Evolutionary conservation across 2,797 vertebrate genomes (phyloP).

Genomic region (Carduelis carduelis): DNA sequence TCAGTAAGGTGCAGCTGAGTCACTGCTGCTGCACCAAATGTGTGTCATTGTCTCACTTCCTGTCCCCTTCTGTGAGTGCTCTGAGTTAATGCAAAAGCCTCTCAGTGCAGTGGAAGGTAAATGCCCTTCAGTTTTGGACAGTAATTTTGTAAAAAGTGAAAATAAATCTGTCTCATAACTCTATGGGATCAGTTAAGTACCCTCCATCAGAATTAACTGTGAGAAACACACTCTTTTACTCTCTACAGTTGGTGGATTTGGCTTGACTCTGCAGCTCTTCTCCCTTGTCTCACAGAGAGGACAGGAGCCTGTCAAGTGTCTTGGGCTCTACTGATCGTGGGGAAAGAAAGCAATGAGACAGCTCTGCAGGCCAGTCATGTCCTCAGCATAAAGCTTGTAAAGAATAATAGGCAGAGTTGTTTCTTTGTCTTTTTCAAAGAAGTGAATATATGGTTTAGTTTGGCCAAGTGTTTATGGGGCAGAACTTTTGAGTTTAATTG

Average conservation of each 20-base stretch:
- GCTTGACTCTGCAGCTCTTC: not conserved
- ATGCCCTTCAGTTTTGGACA: not conserved
- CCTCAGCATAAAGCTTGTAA: not conserved
- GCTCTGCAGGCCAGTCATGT: not conserved
- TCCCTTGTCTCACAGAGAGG: not conserved
- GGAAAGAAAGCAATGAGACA: not conserved
- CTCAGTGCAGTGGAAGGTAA: not conserved
- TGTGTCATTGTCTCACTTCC: not conserved
- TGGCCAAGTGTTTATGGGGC: slow-evolving; percentile 74
- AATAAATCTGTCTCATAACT: not conserved
- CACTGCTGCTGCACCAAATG: not conserved
- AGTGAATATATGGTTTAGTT: slow-evolving; percentile 30
- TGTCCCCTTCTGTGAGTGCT: not conserved
- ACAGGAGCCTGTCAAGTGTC: not conserved
- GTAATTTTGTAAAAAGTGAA: not conserved
- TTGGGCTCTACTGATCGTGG: not conserved
- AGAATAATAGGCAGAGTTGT: slow-evolving; percentile 18
- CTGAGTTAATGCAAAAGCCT: not conserved
- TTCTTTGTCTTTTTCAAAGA: slow-evolving; percentile 60
- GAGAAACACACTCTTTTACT: not conserved
- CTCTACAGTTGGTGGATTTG: not conserved
- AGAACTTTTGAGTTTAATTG: slow-evolving; percentile 79
- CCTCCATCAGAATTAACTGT: not conserved
- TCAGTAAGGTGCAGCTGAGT: not conserved
- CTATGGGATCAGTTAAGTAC: not conserved